A percentile compares a stretch with the other conserved stretches of the same genome.
Conservation (phyloP, 2,888 invertebrate genomes). For the Oeneis ivallda region DNA sequence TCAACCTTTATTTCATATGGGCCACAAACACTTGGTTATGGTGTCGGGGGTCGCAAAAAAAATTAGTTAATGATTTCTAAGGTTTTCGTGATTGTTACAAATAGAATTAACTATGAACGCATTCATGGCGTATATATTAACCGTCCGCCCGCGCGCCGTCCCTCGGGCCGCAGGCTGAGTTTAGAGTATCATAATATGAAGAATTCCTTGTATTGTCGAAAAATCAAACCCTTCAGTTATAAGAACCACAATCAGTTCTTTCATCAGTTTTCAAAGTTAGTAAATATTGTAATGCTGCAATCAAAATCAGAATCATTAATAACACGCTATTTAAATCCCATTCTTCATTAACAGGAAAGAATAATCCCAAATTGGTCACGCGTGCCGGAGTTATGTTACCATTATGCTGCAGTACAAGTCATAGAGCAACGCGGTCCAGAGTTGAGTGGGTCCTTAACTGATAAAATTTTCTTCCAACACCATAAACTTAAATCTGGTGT, state of each 20-base stretch:
- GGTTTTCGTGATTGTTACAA: too few species aligned
- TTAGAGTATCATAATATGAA: too few species aligned
- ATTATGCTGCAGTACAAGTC: slow-evolving; percentile 8
- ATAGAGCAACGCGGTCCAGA: not conserved
- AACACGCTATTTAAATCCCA: slow-evolving; percentile 63
- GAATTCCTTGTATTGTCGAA: not conserved
- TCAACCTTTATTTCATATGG: too few species aligned
- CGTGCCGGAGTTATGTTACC: slow-evolving; percentile 40
- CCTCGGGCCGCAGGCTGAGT: too few species aligned
- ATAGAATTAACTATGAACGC: too few species aligned
- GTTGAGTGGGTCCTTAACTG: not conserved
- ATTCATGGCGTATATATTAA: too few species aligned
- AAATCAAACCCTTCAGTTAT: not conserved
- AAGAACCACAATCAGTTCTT: not conserved
- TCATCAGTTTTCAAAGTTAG: not conserved
- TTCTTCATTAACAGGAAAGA: slow-evolving; percentile 52
- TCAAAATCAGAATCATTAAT: slow-evolving; percentile 53
- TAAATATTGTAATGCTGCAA: slow-evolving; percentile 20
- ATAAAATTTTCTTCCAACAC: too few species aligned
- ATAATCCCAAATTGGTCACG: slow-evolving; percentile 63
- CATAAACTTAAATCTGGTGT: too few species aligned
- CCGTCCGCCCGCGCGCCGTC: too few species aligned
- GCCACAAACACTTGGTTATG: too few species aligned
- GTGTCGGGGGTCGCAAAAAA: too few species aligned
- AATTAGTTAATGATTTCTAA: too few species aligned